Conservation (phyloP, 2,113 vertebrate species). For the Suncus etruscus region DNA sequence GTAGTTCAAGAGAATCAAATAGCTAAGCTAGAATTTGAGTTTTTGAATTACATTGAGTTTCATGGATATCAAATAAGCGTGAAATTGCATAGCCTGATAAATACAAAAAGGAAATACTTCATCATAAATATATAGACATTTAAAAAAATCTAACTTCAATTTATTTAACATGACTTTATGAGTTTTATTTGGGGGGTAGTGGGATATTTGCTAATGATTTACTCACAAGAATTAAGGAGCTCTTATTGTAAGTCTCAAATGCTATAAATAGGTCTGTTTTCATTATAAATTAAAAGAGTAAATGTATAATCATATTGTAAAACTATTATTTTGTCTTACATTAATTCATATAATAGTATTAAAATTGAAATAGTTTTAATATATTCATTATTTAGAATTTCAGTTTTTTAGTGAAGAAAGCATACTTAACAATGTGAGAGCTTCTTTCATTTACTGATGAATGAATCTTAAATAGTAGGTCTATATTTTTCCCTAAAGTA, state of each 20-base stretch:
- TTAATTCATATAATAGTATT: slow-evolving; percentile 53
- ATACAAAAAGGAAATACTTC: slow-evolving; percentile 33
- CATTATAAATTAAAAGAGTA: not conserved
- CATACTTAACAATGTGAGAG: slow-evolving; percentile 87
- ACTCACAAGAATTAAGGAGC: slow-evolving; percentile 28
- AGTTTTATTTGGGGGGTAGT: slow-evolving; percentile 63
- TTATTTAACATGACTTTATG: slow-evolving; percentile 42
- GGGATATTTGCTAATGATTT: slow-evolving; percentile 17
- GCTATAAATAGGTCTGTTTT: not conserved
- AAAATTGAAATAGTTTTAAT: slow-evolving; percentile 76
- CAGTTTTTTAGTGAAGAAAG: slow-evolving; percentile 82
- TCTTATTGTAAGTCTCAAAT: not conserved
- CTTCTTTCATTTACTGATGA: slow-evolving; percentile 84
- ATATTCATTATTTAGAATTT: slow-evolving; percentile 86
- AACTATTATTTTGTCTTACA: slow-evolving; percentile 35
- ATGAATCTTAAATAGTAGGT: slow-evolving; percentile 82
- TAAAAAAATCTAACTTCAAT: slow-evolving; percentile 44
- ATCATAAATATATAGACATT: slow-evolving; percentile 58
- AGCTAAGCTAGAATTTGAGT: slow-evolving; percentile 51
- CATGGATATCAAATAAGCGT: slow-evolving; percentile 9
- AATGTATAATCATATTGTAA: slow-evolving; percentile 44
- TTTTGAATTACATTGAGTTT: slow-evolving; percentile 57
- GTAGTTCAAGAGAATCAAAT: slow-evolving; percentile 39
- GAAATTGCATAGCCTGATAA: not conserved
- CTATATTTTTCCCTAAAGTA: slow-evolving; percentile 73